phyloP scores from a whole-genome alignment of 2,888 invertebrate genomes.

The Ptycholaimellus sp. region DNA sequence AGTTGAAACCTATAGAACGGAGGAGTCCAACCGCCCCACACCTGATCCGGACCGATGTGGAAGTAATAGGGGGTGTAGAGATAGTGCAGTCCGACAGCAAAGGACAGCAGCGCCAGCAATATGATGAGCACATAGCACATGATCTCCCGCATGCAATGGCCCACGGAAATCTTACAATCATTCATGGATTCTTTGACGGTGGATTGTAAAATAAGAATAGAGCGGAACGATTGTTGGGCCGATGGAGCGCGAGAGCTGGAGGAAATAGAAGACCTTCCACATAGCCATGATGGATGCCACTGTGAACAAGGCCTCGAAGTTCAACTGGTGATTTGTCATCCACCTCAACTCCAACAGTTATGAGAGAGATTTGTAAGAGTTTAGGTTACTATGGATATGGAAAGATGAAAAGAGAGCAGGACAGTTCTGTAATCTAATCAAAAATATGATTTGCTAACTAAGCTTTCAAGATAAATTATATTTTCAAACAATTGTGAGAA shows the following conservation, averaged over 20 bases:
- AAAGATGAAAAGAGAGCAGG: too few species aligned
- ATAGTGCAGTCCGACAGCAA: constrained; percentile 16
- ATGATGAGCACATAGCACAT: constrained; percentile 19
- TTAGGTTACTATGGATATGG: too few species aligned
- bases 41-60: too few species aligned
- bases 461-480: too few species aligned
- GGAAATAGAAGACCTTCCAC: constrained; percentile 18
- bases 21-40: too few species aligned
- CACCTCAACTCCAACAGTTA: too few species aligned
- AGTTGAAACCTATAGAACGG: too few species aligned
- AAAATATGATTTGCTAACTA: too few species aligned
- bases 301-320: constrained; percentile 16
- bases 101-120: constrained; percentile 16
- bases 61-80: constrained; percentile 6
- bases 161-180: constrained; percentile 23
- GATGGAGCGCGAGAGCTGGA: constrained; percentile 12
- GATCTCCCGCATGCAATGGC: constrained; percentile 16
- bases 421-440: too few species aligned
- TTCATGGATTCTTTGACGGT: too few species aligned
- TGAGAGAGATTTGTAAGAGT: too few species aligned
- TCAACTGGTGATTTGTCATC: constrained; percentile 11
- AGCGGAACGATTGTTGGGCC: constrained; percentile 15
- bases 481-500: too few species aligned
- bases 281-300: constrained; percentile 17
- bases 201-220: neutral